Base-by-base conservation (phyloP, 2,888 invertebrate genomes). In the Eupeodes latifasciatus region DNA sequence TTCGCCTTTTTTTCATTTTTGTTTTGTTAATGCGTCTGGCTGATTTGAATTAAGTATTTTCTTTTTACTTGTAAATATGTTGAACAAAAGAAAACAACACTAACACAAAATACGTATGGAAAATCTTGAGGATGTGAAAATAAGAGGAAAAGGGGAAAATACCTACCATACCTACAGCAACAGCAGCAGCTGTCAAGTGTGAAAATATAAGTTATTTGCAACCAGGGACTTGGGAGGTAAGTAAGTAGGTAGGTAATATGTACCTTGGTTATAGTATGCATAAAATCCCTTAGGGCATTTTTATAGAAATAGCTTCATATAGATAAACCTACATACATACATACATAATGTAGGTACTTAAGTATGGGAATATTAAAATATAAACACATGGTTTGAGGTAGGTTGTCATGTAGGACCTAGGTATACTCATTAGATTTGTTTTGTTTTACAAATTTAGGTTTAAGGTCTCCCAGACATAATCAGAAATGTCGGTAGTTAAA, bases 171-270 rank as follows among this genome's bases (percentile, higher is more conserved):
- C 5, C 12, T 27, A 19, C 55, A 40, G 40, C 71, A 57, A 44
- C 47, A 14, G 11, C 76, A 76, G 87, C 80, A 84, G 84, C 80
- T 87, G 83, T 77, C 76, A 84, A 87, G 87, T 87, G 87, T 80
- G 83, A 87, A 87, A 80, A 83, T 77, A 72, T 80, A 74, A 66
- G 27, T 59, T 72, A 72, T 72, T 47, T 72, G 72, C 72, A 72
- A 72, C 44, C 59, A 47, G 40, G n/a, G 57, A 47, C 40, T 9
- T 40, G 40, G 27, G 27, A 47, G 19, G 44, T 57, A 55, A n/a
- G 36, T 69, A 44, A 7, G 27, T 7, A 27, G 0, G 14, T 14
- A 49, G 34, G 61, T 9, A 49, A 12, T 27, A 27, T 1, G 19
- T 19, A 19, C 19, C 27, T 27, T 27, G 27, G 27, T n/a, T n/a